Evolutionary conservation across 1,140 invertebrate genomes (phyloP).

Genomic region (Brachionus sp.): DNA sequence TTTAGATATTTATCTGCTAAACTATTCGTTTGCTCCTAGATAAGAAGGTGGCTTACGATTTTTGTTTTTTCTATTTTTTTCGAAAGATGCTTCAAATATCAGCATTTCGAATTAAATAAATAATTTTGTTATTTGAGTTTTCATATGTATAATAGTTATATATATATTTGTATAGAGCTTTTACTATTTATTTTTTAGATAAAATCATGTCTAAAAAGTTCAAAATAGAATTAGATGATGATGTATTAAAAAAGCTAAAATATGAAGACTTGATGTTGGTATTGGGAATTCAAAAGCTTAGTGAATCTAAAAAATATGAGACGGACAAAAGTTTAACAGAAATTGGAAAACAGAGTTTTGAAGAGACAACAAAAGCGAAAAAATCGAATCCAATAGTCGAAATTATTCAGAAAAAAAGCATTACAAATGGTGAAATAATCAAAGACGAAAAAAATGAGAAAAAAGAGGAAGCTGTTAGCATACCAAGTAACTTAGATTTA

Average conservation of each 20-base stretch:
- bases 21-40: not conserved
- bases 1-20: not conserved
- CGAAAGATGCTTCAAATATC: not conserved
- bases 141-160: not conserved
- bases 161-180: not conserved
- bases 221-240: conserved; percentile 22
- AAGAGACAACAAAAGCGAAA: not conserved
- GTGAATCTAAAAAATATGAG: not conserved
- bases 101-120: not conserved
- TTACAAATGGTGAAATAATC: not conserved
- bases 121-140: not conserved
- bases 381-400: not conserved
- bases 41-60: not conserved
- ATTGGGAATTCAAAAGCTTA: not conserved
- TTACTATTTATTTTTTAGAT: not conserved
- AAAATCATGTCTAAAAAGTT: not conserved
- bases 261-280: not conserved
- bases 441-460: not conserved
- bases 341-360: not conserved
- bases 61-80: not conserved
- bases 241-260: not conserved
- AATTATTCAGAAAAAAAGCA: not conserved
- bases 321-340: not conserved
- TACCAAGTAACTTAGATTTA: not conserved
- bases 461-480: not conserved